Base-by-base conservation (phyloP, 2,797 vertebrate genomes). In the Scarus forsteni region DNA sequence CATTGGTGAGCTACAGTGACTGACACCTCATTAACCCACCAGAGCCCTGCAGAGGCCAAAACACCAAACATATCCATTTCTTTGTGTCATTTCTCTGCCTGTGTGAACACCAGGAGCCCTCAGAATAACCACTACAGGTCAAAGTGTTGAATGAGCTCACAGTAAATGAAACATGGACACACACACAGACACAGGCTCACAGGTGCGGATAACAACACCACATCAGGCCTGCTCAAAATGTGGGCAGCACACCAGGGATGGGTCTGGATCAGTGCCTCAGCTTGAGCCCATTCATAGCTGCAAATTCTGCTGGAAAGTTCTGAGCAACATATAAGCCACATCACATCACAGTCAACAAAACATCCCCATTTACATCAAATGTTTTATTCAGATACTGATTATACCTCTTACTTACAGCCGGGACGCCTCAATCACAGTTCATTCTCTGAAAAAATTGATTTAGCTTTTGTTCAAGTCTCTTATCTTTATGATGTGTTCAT, bases 251-350 rank as follows among this genome's bases (percentile, higher is more conserved):
- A 18, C 38, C 1, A 69, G 58, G 68, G 66, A 57, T 56, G 46
- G 63, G 70, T 81, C 58, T 78, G 69, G 67, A 12, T 6, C 40
- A 70, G 35, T 55, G 67, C 68, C 70, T 69, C 56, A 42, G 66
- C 73, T 56, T 80, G 71, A 87, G 77, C 60, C 76, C 79, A 76
- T 86, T 82, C 66, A 73, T 77, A 81, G 74, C 75, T 42, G 48
- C 44, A 36, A 43, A 51, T 54, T 75, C 49, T 59, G 66, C 38
- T 52, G 34, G 35, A 63, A 78, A 60, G 51, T 56, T 64, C 6
- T 10, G 48, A 58, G 35, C 19, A 46, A 72, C 35, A 44, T 40
- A 15, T 34, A 35, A 55, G 14, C 4, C 1, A 8, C 49, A 44
- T 42, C 51, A 44, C 3, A 36, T 10, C 11, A 13, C 11, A 11